Conservation (phyloP, 2,113 vertebrate genomes). For the Centropus unirufus region DNA sequence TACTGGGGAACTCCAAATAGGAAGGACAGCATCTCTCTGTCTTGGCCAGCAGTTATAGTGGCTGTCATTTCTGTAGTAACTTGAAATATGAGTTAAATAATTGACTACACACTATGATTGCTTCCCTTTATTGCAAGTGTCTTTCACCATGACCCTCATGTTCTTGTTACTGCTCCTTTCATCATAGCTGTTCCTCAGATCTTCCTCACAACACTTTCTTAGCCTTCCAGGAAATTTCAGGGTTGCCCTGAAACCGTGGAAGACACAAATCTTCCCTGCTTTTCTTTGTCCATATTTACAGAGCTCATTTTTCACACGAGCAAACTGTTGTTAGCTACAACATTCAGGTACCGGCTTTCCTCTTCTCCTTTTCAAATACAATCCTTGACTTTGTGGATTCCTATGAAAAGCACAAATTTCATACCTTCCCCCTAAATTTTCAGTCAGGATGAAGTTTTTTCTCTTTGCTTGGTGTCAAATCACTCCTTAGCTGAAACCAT, state of each 20-base stretch:
- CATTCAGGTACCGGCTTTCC: not conserved
- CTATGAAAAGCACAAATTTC: not conserved
- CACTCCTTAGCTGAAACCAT: not conserved
- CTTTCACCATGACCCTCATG: not conserved
- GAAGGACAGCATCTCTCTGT: not conserved
- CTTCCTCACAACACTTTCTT: not conserved
- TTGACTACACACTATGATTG: not conserved
- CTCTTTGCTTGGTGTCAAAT: not conserved
- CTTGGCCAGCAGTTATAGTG: not conserved
- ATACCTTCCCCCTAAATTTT: not conserved
- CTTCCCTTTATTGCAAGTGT: not conserved
- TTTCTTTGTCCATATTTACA: not conserved
- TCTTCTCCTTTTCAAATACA: not conserved
- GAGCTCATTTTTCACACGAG: not conserved
- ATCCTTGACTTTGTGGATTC: not conserved
- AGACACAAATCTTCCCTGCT: rapidly evolving
- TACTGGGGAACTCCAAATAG: conserved; percentile 6
- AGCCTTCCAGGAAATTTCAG: not conserved
- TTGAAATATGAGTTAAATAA: not conserved
- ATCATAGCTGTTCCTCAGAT: not conserved
- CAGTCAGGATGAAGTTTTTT: not conserved
- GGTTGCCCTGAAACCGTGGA: not conserved
- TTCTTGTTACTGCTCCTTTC: not conserved
- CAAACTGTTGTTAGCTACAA: not conserved
- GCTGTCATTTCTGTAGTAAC: not conserved